Percentiles rank a stretch among this genome's conserved stretches.
Conservation (phyloP, 2,113 vertebrate genomes). For the Megaptera novaeangliae region DNA sequence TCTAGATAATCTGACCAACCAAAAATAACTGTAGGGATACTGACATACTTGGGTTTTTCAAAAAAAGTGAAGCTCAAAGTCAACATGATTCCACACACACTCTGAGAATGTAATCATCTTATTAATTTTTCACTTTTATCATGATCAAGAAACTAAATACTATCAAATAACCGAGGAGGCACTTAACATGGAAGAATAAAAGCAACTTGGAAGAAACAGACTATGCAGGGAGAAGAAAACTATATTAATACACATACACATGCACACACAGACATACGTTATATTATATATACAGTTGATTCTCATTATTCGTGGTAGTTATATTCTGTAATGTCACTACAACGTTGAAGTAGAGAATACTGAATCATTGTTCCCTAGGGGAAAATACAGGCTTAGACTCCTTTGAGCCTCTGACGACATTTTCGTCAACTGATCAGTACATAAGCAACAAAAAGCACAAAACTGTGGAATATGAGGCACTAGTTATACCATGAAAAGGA, state of each 20-base stretch:
- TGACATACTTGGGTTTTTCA: not conserved
- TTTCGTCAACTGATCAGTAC: not conserved
- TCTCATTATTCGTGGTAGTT: not conserved
- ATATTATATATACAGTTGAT: not conserved
- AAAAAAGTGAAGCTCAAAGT: not conserved
- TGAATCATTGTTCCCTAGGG: not conserved
- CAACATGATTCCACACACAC: not conserved
- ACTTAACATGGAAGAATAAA: not conserved
- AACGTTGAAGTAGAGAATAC: not conserved
- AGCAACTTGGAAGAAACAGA: not conserved
- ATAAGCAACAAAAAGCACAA: not conserved
- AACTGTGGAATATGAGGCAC: not conserved
- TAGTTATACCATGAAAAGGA: not conserved
- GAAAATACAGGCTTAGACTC: not conserved
- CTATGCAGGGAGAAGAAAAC: not conserved
- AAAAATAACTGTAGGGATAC: not conserved
- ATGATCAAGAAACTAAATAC: not conserved
- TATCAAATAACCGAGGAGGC: not conserved
- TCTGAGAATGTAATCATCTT: not conserved
- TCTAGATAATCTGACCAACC: not conserved
- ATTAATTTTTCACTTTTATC: not conserved
- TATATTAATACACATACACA: not conserved
- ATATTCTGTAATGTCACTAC: not conserved
- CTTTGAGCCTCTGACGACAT: not conserved
- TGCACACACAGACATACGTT: not conserved